phyloP scores from a whole-genome alignment of 1,140 invertebrate genomes.

The Euwallacea similis region DNA sequence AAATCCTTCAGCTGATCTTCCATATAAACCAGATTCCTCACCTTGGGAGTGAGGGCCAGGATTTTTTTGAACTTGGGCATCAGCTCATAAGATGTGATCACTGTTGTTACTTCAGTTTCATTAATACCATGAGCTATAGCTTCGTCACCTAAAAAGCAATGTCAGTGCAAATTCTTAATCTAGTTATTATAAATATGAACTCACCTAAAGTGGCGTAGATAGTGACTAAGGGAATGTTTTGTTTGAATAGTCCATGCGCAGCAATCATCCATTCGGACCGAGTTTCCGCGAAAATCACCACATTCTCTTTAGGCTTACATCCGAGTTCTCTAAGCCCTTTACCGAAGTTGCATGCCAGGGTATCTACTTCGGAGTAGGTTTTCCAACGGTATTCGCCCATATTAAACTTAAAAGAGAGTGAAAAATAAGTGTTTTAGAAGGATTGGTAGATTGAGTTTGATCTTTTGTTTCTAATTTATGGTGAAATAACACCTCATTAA shows the following conservation, averaged over 20 bases:
- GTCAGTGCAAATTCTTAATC: not conserved
- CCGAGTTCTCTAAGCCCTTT: conserved; percentile 69
- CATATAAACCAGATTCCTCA: conserved; percentile 85
- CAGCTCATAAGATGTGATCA: conserved; percentile 88
- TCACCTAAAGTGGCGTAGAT: conserved; percentile 89
- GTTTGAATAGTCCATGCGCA: conserved; percentile 91
- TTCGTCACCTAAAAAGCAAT: conserved; percentile 68
- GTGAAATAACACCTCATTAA: no score
- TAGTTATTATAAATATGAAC: not conserved
- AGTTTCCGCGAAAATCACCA: conserved; percentile 97
- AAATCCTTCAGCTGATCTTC: conserved; percentile 79
- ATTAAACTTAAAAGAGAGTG: conserved; percentile 67
- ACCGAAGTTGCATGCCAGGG: conserved; percentile 74
- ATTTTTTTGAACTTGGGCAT: conserved; percentile 86
- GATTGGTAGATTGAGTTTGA: no score
- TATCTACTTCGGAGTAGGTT: conserved; percentile 78
- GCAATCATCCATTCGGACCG: conserved; percentile 96
- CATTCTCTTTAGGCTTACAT: conserved; percentile 61
- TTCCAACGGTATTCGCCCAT: conserved; percentile 94
- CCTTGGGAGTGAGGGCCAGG: conserved; percentile 66
- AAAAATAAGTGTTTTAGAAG: not conserved
- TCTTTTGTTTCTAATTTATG: no score
- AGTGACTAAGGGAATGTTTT: conserved; percentile 91
- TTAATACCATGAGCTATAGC: conserved; percentile 94
- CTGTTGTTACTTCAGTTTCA: conserved; percentile 90